Evolutionary conservation across 2,113 vertebrate species (phyloP).

Genomic region (Alces alces): DNA sequence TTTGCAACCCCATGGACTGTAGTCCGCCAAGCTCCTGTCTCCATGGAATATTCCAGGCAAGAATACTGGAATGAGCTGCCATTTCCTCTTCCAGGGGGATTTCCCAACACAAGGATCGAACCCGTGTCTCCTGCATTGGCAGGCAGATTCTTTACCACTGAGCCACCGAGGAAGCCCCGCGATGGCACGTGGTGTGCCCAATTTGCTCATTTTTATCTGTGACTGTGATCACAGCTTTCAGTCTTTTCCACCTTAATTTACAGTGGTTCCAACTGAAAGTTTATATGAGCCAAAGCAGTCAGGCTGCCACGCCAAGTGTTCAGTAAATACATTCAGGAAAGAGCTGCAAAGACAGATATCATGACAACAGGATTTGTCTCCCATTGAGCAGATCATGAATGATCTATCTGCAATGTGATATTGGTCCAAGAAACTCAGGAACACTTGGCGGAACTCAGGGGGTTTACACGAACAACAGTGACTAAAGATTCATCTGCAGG

Average conservation of each 20-base stretch:
- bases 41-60: background rate
- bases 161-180: rapidly evolving
- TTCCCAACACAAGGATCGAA: background rate
- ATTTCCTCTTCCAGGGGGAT: background rate
- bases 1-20: background rate
- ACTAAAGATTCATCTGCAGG: background rate
- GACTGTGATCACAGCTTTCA: background rate
- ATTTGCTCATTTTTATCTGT: rapidly evolving
- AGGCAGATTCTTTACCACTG: background rate
- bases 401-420: background rate
- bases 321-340: background rate
- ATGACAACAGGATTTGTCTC: rapidly evolving
- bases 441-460: background rate
- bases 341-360: no score
- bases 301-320: rapidly evolving
- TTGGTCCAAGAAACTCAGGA: background rate
- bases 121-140: rapidly evolving
- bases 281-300: background rate
- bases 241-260: background rate
- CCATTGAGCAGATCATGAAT: background rate
- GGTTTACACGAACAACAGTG: background rate
- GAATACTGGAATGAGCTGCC: background rate
- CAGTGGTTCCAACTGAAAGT: background rate
- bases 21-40: background rate
- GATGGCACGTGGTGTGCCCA: rapidly evolving